Evolutionary conservation across 2,113 vertebrate genomes (phyloP).

Genomic region (Actinemys pallida): DNA sequence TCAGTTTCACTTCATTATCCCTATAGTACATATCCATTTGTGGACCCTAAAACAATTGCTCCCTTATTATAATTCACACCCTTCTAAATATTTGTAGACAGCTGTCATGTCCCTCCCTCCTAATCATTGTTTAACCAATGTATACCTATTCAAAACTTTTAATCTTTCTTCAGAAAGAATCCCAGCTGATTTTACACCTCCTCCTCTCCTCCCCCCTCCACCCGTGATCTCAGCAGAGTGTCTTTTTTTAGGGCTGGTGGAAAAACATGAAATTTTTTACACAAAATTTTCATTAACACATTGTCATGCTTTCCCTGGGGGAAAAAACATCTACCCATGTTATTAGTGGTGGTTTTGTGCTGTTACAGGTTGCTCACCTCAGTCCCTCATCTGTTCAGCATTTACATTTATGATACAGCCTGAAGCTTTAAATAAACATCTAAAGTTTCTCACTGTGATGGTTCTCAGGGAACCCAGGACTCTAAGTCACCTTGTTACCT

Average conservation of each 20-base stretch:
- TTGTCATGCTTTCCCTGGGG: not conserved
- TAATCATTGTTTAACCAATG: not conserved
- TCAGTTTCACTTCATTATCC: not conserved
- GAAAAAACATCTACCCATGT: conserved; percentile 14
- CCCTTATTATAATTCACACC: not conserved
- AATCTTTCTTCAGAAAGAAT: not conserved
- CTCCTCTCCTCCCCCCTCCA: no score
- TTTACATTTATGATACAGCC: conserved; percentile 59
- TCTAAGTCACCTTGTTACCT: not conserved
- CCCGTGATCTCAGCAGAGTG: not conserved
- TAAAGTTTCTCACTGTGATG: conserved; percentile 31
- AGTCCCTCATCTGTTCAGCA: conserved; percentile 62
- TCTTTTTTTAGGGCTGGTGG: not conserved
- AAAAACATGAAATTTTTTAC: not conserved
- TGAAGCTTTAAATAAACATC: conserved; percentile 47
- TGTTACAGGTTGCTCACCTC: conserved; percentile 50
- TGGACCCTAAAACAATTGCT: not conserved
- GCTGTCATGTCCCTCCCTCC: not conserved
- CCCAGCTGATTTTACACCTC: not conserved
- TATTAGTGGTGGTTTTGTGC: conserved; percentile 52
- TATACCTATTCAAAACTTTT: not conserved
- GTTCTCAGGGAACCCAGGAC: not conserved
- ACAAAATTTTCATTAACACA: not conserved
- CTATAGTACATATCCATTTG: not conserved
- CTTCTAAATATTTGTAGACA: conserved; percentile 11